phyloP scores from a whole-genome alignment of 2,888 invertebrate species.

The Drosophila koepferae region DNA sequence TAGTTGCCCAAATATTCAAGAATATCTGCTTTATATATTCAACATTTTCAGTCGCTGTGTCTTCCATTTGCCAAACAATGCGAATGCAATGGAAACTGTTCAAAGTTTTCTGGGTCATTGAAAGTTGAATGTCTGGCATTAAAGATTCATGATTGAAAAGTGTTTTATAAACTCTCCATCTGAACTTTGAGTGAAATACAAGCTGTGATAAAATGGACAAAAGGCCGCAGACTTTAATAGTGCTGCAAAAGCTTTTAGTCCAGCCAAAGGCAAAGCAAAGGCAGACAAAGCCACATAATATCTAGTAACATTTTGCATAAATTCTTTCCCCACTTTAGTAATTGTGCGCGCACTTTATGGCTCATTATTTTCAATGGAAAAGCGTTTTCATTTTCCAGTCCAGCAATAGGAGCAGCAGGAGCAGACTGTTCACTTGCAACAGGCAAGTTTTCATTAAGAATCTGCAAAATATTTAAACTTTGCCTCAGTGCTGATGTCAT shows the following conservation, averaged over 20 bases:
- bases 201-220: slow-evolving; percentile 23
- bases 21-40: not conserved
- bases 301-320: slow-evolving; percentile 19
- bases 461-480: slow-evolving; percentile 70
- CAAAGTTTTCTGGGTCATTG: slow-evolving; percentile 11
- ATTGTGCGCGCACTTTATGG: slow-evolving; percentile 71
- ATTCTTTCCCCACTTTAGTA: slow-evolving; percentile 15
- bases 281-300: slow-evolving; percentile 35
- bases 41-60: not conserved
- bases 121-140: not conserved
- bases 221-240: not conserved
- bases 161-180: slow-evolving; percentile 14
- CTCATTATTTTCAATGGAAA: slow-evolving; percentile 76
- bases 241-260: slow-evolving; percentile 49
- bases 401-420: not conserved
- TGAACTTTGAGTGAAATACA: slow-evolving; percentile 28
- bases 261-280: not conserved
- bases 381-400: slow-evolving; percentile 26
- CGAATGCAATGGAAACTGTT: not conserved
- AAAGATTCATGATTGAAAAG: slow-evolving; percentile 23
- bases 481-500: slow-evolving; percentile 70
- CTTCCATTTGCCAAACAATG: not conserved
- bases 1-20: not conserved
- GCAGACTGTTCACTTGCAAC: slow-evolving; percentile 60
- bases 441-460: slow-evolving; percentile 78